phyloP scores from a whole-genome alignment of 1,140 invertebrate genomes.

The Drosophila fuyamai region DNA sequence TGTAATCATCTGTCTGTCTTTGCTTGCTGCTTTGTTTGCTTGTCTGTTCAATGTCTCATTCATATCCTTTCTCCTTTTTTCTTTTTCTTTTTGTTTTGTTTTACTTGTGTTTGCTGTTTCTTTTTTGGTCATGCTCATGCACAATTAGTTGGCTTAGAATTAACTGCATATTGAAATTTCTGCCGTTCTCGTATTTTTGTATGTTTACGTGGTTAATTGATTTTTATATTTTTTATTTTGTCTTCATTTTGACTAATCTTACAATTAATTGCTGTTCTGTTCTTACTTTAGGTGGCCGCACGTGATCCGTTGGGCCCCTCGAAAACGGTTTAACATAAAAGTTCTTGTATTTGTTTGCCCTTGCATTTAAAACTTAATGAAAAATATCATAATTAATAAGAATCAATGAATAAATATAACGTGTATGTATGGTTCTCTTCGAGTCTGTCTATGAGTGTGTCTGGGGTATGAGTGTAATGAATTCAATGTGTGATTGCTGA shows the following conservation, averaged over 20 bases:
- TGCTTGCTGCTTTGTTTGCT: slow-evolving; percentile 46
- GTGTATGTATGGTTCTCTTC: slow-evolving; percentile 61
- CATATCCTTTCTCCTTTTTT: slow-evolving; percentile 16
- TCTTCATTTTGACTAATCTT: slow-evolving; percentile 82
- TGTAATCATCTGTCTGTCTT: slow-evolving; percentile 28
- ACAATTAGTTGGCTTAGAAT: slow-evolving; percentile 70
- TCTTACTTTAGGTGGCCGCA: slow-evolving; percentile 61
- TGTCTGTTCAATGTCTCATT: slow-evolving; percentile 36
- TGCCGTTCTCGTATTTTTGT: slow-evolving; percentile 40
- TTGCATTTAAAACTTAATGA: slow-evolving; percentile 75
- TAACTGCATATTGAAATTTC: slow-evolving; percentile 66
- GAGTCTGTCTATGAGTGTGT: slow-evolving; percentile 36
- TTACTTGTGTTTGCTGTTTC: slow-evolving; percentile 24
- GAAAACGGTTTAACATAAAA: slow-evolving; percentile 76
- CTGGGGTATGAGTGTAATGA: slow-evolving; percentile 34
- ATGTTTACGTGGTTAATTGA: slow-evolving; percentile 51
- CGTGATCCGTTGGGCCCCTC: slow-evolving; percentile 14
- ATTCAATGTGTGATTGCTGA: slow-evolving; percentile 45
- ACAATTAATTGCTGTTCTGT: slow-evolving; percentile 83
- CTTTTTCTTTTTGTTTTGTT: slow-evolving; percentile 13
- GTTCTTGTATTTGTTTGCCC: slow-evolving; percentile 53
- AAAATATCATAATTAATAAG: slow-evolving; percentile 80
- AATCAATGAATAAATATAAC: slow-evolving; percentile 83
- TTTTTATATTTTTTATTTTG: slow-evolving; percentile 57
- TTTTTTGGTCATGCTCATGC: slow-evolving; percentile 63